phyloP scores from a whole-genome alignment of 2,113 vertebrate genomes.

The Pogona vitticeps region DNA sequence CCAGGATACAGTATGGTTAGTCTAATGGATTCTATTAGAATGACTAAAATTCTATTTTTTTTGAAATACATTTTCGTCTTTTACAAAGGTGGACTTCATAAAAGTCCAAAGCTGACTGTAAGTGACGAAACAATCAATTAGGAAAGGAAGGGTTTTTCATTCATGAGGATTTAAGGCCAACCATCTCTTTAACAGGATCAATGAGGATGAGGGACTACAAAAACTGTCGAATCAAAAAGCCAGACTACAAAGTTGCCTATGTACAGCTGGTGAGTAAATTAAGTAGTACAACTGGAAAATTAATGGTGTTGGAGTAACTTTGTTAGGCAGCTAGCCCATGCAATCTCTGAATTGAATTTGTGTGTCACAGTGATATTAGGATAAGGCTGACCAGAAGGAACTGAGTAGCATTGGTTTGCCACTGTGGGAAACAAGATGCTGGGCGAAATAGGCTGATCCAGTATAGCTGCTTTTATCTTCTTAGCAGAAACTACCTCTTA shows the following conservation, averaged over 20 bases:
- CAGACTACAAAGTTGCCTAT: slow-evolving; percentile 96
- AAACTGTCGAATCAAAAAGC: slow-evolving; percentile 86
- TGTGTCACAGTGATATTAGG: not conserved
- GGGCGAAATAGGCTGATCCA: not conserved
- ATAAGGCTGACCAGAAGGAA: not conserved
- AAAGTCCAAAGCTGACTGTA: not conserved
- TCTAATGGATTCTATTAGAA: not conserved
- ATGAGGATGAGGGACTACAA: slow-evolving; percentile 88
- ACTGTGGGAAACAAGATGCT: not conserved
- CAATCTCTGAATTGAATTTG: not conserved
- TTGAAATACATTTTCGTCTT: not conserved
- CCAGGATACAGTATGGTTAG: slow-evolving; percentile 93
- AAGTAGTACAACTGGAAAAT: not conserved
- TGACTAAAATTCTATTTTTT: slow-evolving; percentile 12
- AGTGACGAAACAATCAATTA: not conserved
- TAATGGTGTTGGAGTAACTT: not conserved
- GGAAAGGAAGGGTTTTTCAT: not conserved
- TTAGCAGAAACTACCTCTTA: not conserved
- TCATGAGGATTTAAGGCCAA: slow-evolving; percentile 1
- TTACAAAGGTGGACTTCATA: not conserved
- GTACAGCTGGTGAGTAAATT: slow-evolving; percentile 91
- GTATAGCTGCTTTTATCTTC: not conserved
- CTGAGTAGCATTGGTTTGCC: not conserved
- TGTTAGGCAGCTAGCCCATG: not conserved
- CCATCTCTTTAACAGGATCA: slow-evolving; percentile 75